Evolutionary conservation across 2,797 vertebrate species (phyloP).

Genomic region (Gambelia wislizenii): DNA sequence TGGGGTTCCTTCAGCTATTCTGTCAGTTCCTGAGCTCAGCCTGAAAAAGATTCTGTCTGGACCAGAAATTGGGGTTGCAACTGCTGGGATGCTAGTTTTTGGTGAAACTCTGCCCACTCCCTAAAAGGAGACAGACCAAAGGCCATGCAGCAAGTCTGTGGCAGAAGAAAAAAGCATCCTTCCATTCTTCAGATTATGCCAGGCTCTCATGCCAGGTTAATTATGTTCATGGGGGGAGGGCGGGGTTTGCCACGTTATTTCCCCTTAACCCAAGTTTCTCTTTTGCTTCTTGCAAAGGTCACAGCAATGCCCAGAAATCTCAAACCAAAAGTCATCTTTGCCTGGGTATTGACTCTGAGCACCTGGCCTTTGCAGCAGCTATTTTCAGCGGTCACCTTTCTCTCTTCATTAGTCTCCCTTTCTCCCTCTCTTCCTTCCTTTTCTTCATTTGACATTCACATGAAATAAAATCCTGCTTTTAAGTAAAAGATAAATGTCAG

Average conservation of each 20-base stretch:
- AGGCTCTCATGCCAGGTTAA: too few relatives aligned
- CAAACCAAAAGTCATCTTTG: not conserved
- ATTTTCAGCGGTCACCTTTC: not conserved
- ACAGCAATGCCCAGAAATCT: not conserved
- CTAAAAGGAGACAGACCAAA: not conserved
- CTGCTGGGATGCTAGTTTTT: not conserved
- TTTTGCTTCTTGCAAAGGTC: conserved; percentile 8
- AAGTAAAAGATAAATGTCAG: not conserved
- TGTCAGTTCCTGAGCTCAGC: not conserved
- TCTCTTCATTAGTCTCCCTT: not conserved
- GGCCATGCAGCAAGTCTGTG: too few relatives aligned
- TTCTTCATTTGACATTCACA: not conserved
- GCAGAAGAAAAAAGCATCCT: too few relatives aligned
- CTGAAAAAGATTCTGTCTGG: not conserved
- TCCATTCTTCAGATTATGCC: too few relatives aligned
- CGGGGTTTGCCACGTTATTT: not conserved
- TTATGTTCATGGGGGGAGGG: too few relatives aligned
- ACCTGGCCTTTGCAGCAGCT: not conserved
- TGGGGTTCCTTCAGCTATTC: not conserved
- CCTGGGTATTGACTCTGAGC: not conserved
- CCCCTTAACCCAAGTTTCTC: not conserved
- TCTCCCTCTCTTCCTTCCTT: not conserved
- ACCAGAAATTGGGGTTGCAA: too few relatives aligned
- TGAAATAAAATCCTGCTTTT: conserved; percentile 12
- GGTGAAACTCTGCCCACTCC: too few relatives aligned